A percentile compares a stretch with the other conserved stretches of the same genome.
Evolutionary conservation across 2,113 vertebrate genomes (phyloP).

Genomic region (Zapus hudsonius): DNA sequence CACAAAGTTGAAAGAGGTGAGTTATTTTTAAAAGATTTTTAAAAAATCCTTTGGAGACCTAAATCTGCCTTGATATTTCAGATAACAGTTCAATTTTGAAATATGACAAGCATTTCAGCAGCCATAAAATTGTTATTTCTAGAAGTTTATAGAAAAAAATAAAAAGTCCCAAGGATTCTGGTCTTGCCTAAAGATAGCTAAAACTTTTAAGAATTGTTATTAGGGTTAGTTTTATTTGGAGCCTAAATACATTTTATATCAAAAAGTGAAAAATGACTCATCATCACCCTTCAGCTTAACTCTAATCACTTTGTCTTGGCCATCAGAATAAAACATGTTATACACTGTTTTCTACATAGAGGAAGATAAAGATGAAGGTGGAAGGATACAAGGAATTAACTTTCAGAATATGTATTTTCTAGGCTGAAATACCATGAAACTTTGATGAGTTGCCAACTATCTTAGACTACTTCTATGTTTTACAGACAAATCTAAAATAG

Average conservation of each 20-base stretch:
- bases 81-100: conserved; percentile 64
- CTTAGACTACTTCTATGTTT: neutral
- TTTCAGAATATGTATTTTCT: neutral
- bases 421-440: conserved; percentile 15
- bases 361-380: neutral
- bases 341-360: neutral
- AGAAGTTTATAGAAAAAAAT: conserved; percentile 57
- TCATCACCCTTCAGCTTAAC: neutral
- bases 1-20: conserved; percentile 78
- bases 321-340: conserved; percentile 21
- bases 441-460: neutral
- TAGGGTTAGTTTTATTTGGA: neutral
- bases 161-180: conserved; percentile 52
- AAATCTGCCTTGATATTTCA: conserved; percentile 72
- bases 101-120: conserved; percentile 43
- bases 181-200: conserved; percentile 62
- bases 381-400: neutral
- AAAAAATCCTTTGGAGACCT: conserved; percentile 68
- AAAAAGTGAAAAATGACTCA: neutral
- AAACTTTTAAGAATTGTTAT: neutral
- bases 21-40: conserved; percentile 66
- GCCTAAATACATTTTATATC: conserved; percentile 25
- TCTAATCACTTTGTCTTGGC: neutral
- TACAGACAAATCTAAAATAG: neutral
- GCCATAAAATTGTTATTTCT: conserved; percentile 16